These are phyloP conservation scores for Rhodinocichla rosea DNA, from an alignment of 2,113 vertebrate species.

Conservation along the genomic window DNA sequence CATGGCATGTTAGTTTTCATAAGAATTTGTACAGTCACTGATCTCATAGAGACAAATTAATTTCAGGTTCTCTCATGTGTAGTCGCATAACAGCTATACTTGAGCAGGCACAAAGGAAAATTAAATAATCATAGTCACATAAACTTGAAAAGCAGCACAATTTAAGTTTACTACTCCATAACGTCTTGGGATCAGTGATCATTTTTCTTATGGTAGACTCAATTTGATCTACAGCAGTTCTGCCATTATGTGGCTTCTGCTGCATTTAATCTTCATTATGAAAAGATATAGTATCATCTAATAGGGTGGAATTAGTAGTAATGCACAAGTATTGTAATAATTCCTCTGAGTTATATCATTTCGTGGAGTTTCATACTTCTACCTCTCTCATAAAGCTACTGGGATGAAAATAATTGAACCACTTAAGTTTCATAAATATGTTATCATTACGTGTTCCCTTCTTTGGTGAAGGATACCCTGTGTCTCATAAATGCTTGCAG, in stretches of 20 bases:
- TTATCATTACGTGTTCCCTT: conserved; percentile 19
- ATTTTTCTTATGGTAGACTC: conserved; percentile 73
- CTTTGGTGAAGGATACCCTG: not conserved
- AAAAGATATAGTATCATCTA: conserved; percentile 67
- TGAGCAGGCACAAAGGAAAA: conserved; percentile 83
- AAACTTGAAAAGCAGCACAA: conserved; percentile 77
- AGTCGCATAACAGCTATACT: conserved; percentile 81
- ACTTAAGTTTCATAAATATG: conserved; percentile 44
- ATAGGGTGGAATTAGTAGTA: conserved; percentile 70
- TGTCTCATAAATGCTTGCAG: not conserved
- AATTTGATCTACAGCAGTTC: conserved; percentile 67
- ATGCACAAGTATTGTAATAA: conserved; percentile 61
- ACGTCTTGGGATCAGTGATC: conserved; percentile 73
- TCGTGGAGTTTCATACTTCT: conserved; percentile 50
- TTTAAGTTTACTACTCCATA: conserved; percentile 80
- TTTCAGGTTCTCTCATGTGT: conserved; percentile 85
- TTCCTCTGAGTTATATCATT: conserved; percentile 61
- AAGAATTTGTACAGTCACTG: conserved; percentile 82
- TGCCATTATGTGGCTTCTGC: conserved; percentile 71
- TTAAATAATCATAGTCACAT: conserved; percentile 84
- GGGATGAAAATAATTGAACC: conserved; percentile 42
- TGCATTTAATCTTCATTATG: conserved; percentile 73
- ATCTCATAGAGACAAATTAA: conserved; percentile 85
- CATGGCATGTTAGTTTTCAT: conserved; percentile 85
- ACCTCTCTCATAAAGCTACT: conserved; percentile 48